Conservation (phyloP, 2,888 invertebrate species). For the Xestia xanthographa region DNA sequence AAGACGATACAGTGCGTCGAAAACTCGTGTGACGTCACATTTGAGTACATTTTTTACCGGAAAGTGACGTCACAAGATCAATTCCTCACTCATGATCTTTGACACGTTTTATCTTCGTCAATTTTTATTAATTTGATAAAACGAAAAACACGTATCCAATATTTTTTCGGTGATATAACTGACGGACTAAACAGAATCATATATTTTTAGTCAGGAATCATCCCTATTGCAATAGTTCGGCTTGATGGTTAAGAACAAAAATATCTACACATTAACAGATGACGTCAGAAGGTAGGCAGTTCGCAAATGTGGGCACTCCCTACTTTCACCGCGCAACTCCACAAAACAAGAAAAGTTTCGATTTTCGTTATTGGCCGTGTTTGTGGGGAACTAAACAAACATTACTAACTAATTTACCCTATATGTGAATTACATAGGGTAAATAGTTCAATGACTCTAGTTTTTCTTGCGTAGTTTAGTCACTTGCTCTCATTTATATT, state of each 20-base stretch:
- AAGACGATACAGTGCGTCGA: too few species aligned
- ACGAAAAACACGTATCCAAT: too few species aligned
- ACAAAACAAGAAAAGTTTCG: constrained; percentile 44
- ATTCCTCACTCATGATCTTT: too few species aligned
- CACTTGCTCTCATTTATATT: not conserved
- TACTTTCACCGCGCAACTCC: constrained; percentile 22
- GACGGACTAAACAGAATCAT: too few species aligned
- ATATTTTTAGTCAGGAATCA: too few species aligned
- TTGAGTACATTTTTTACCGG: too few species aligned
- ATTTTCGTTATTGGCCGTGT: constrained; percentile 17
- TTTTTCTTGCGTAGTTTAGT: not conserved
- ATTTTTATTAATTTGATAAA: too few species aligned
- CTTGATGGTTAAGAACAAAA: not conserved
- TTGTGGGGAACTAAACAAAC: constrained; percentile 27
- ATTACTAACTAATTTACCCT: not conserved
- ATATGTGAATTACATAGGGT: not conserved
- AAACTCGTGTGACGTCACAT: too few species aligned
- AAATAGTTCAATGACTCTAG: not conserved
- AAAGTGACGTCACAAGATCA: too few species aligned
- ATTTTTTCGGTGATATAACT: too few species aligned
- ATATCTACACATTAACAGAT: not conserved
- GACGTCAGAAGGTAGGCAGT: not conserved
- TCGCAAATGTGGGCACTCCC: constrained; percentile 1
- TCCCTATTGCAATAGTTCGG: not conserved
- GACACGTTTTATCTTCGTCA: too few species aligned